Evolutionary conservation across 2,113 vertebrate genomes (phyloP), one percentile per base, ranked within the genome.

Genomic region (Trematomus loennbergii): DNA sequence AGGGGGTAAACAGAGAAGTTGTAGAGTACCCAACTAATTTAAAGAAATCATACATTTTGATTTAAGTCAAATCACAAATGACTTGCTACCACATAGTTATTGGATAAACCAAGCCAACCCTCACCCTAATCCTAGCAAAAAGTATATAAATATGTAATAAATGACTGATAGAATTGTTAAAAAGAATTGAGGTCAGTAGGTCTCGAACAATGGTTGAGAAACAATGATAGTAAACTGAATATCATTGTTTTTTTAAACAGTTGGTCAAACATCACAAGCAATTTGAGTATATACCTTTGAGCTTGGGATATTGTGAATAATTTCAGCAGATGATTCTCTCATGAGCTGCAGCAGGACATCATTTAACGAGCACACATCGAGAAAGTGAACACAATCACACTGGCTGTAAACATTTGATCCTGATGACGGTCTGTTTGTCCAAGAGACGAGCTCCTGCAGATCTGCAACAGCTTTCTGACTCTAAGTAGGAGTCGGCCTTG

Each of bases 401-500:
- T 36, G 58, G 12, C 12, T 22, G 17, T 36, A 36, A 63, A 57
- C 49, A 13, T 9, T 9, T 12, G 49, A 40, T 25, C 54, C 40
- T 50, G 25, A 40, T 8, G 36, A 40, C 36, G 36, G 22, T 11
- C 1, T 25, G 13, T 22, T 60, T 68, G 13, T 18, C 25, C 13
- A 62, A 12, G 9, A 58, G 45, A 57, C 22, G 25, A 29, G 15
- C 15, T 15, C 53, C 45, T 36, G 22, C 46, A 17, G 10, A 58
- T 57, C 29, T 52, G 53, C 45, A n/a, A 40, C 10, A 16, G 18
- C 59, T 48, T 1, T 40, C 45, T 12, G n/a, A 49, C 22, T 53
- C 8, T 43, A 60, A 68, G 63, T 22, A 72, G 45, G 57, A 74
- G 12, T 12, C 20, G 18, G 55, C 75, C 62, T 75, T 72, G 49